A percentile compares a stretch with the other conserved stretches of the same genome.
Evolutionary conservation across 2,113 vertebrate species (phyloP).

Genomic region (Syngnathus floridae): DNA sequence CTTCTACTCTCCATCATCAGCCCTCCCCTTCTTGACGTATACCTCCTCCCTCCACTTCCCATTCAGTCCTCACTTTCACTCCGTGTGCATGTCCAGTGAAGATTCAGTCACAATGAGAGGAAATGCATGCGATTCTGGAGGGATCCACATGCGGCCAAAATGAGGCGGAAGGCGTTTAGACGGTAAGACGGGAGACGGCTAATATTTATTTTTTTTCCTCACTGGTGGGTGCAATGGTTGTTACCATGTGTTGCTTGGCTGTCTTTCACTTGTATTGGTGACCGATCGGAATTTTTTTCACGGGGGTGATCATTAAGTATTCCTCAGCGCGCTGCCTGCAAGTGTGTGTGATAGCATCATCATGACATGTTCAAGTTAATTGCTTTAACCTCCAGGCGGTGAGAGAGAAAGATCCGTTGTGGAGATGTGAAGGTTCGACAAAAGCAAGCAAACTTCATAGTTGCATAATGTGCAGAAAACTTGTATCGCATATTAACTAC

Average conservation of each 20-base stretch:
- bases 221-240: slow-evolving; percentile 15
- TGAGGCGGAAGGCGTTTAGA: slow-evolving; percentile 66
- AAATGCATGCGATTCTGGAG: slow-evolving; percentile 55
- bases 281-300: neutral
- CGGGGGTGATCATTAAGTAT: slow-evolving; percentile 3
- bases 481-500: too few species aligned
- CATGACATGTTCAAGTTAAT: slow-evolving; percentile 37
- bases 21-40: slow-evolving; percentile 43
- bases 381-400: slow-evolving; percentile 34
- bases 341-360: slow-evolving; percentile 22
- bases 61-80: slow-evolving; percentile 44
- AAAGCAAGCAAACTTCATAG: too few species aligned
- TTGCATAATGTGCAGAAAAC: neutral
- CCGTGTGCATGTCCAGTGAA: slow-evolving; percentile 46
- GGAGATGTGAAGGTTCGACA: too few species aligned
- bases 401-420: slow-evolving; percentile 5
- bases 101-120: slow-evolving; percentile 58
- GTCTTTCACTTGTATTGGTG: slow-evolving; percentile 26
- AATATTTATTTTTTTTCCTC: neutral
- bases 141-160: slow-evolving; percentile 62
- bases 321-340: slow-evolving; percentile 14
- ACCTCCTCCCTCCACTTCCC: slow-evolving; percentile 44
- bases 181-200: slow-evolving; percentile 57
- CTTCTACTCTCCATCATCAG: slow-evolving; percentile 36
- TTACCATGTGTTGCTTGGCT: slow-evolving; percentile 50